Evolutionary conservation across 2,113 vertebrate species (phyloP).

Genomic region (Orycteropus afer): DNA sequence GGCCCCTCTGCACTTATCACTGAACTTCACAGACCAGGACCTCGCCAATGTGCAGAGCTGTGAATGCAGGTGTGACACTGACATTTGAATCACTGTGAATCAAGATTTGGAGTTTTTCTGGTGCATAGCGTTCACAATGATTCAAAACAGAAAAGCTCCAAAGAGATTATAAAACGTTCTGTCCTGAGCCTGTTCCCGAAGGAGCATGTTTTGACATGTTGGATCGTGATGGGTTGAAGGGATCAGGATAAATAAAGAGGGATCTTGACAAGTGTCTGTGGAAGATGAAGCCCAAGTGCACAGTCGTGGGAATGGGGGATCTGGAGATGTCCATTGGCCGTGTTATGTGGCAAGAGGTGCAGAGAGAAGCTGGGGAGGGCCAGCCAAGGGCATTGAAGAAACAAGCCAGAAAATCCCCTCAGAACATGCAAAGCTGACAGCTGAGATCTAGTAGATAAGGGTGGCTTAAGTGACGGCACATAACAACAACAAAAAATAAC

Average conservation of each 20-base stretch:
- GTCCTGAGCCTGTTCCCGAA: background rate
- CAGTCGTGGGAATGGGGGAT: too few species aligned
- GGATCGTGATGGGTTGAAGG: background rate
- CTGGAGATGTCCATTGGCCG: background rate
- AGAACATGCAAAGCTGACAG: background rate
- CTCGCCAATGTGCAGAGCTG: background rate
- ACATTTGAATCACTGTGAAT: slow-evolving; percentile 20
- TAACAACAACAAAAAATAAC: too few species aligned
- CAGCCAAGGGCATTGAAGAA: background rate
- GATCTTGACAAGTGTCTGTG: background rate
- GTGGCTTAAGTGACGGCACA: background rate
- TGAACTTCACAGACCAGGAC: background rate
- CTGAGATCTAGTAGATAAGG: background rate
- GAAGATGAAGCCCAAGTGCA: background rate
- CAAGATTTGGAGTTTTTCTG: background rate
- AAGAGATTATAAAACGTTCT: slow-evolving; percentile 53
- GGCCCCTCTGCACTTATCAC: background rate
- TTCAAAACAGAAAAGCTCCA: background rate
- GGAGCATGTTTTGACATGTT: background rate
- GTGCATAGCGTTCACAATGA: background rate
- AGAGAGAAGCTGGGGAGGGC: background rate
- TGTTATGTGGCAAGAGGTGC: background rate
- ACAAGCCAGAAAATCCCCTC: background rate
- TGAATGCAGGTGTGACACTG: background rate
- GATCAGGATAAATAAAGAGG: background rate